A percentile compares a stretch with the other conserved stretches of the same genome.
phyloP scores from a whole-genome alignment of 1,140 invertebrate species.

The Drosophila biarmipes region DNA sequence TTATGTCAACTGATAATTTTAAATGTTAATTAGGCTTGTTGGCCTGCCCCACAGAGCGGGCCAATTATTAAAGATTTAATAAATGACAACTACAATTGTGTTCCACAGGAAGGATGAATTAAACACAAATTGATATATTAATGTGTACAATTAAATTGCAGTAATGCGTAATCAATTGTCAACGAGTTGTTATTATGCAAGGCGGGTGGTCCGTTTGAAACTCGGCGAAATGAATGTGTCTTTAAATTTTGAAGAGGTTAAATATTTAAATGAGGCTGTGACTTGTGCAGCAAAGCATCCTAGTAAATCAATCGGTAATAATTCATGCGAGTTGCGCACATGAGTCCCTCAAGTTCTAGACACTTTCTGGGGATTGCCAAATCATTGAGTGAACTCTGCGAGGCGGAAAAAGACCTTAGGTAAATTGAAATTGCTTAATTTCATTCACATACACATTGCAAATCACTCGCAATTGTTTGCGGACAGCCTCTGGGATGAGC shows the following conservation, averaged over 20 bases:
- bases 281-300: background rate
- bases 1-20: constrained; percentile 68
- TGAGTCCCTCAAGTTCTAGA: constrained; percentile 5
- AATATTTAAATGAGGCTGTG: background rate
- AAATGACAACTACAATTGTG: constrained; percentile 27
- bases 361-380: constrained; percentile 7
- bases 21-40: constrained; percentile 66
- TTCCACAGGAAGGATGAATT: constrained; percentile 38
- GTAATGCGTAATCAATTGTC: constrained; percentile 53
- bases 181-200: constrained; percentile 22
- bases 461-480: constrained; percentile 53
- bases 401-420: constrained; percentile 15
- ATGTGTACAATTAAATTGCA: constrained; percentile 44
- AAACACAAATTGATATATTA: constrained; percentile 52
- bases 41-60: constrained; percentile 1
- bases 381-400: constrained; percentile 10
- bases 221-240: background rate
- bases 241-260: constrained; percentile 1
- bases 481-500: constrained; percentile 18
- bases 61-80: constrained; percentile 47
- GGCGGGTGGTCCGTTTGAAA: background rate
- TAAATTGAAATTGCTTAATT: constrained; percentile 57
- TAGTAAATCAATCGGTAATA: constrained; percentile 20
- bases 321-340: constrained; percentile 19
- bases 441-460: constrained; percentile 51